Conservation (phyloP, 1,140 invertebrate species). For the Lordiphosa clarofinis region DNA sequence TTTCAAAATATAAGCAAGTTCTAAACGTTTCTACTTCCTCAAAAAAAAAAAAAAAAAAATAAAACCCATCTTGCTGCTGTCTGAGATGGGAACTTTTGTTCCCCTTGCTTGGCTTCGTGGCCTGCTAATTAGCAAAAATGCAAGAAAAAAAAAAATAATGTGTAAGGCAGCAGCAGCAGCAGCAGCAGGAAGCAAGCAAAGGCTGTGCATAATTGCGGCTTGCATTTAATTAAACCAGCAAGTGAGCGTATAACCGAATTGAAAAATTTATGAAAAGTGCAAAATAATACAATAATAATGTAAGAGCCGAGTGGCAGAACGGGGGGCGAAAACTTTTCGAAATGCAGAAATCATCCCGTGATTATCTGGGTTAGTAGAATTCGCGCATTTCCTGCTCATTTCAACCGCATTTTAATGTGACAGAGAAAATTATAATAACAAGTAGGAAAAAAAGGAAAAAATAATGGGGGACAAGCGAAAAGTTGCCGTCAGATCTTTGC, state of each 20-base stretch:
- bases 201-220: constrained; percentile 12
- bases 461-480: constrained; percentile 30
- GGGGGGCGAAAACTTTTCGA: constrained; percentile 1
- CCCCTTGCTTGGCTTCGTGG: background rate
- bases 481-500: constrained; percentile 17
- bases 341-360: constrained; percentile 53
- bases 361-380: constrained; percentile 61
- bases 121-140: constrained; percentile 6
- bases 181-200: constrained; percentile 7
- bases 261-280: constrained; percentile 9
- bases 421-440: constrained; percentile 54
- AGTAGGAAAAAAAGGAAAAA: constrained; percentile 21
- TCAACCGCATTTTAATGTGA: constrained; percentile 60
- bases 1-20: too few relatives aligned
- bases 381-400: constrained; percentile 60
- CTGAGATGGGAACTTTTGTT: too few relatives aligned
- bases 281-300: constrained; percentile 13
- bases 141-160: too few relatives aligned
- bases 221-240: constrained; percentile 6
- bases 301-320: background rate
- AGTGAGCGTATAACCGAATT: background rate
- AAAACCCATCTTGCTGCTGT: too few relatives aligned
- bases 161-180: too few relatives aligned
- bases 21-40: too few relatives aligned
- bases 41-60: too few relatives aligned